phyloP scores from a whole-genome alignment of 2,888 invertebrate species.

The Xiphydria camelus region DNA sequence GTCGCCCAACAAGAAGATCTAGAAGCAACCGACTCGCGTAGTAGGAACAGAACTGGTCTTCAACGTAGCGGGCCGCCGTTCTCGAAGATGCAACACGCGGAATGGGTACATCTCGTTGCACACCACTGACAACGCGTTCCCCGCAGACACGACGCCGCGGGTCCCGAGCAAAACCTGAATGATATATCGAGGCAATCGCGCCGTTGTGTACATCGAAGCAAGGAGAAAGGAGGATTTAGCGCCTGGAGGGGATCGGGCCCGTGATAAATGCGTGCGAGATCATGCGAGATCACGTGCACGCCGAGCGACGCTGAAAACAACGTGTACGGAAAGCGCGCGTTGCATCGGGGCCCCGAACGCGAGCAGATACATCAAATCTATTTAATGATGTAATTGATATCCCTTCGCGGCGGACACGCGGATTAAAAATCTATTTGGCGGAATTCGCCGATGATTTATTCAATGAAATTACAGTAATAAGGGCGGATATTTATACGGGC shows the following conservation, averaged over 20 bases:
- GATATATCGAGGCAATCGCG: background rate
- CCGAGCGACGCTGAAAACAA: background rate
- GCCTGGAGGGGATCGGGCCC: conserved; percentile 8
- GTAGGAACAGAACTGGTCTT: too few species aligned
- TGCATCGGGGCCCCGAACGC: too few species aligned
- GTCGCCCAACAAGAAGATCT: too few species aligned
- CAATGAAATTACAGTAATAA: conserved; percentile 41
- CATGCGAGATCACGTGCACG: background rate
- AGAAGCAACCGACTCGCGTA: too few species aligned
- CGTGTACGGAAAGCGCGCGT: background rate
- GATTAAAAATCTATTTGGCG: conserved; percentile 41
- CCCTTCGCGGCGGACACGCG: conserved; percentile 7
- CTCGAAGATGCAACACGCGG: too few species aligned
- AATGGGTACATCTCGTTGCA: too few species aligned
- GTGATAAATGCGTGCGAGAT: conserved; percentile 9
- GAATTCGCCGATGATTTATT: conserved; percentile 37
- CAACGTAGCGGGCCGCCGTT: too few species aligned
- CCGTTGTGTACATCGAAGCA: background rate
- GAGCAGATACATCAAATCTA: conserved; percentile 8
- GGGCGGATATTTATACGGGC: conserved; percentile 27
- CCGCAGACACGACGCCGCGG: too few species aligned
- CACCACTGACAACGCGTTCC: too few species aligned
- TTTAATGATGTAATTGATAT: conserved; percentile 26
- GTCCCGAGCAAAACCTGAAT: too few species aligned
- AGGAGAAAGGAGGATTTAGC: conserved; percentile 5